Base-by-base conservation (phyloP, 2,113 vertebrate genomes). In the Pelecanoides urinatrix region DNA sequence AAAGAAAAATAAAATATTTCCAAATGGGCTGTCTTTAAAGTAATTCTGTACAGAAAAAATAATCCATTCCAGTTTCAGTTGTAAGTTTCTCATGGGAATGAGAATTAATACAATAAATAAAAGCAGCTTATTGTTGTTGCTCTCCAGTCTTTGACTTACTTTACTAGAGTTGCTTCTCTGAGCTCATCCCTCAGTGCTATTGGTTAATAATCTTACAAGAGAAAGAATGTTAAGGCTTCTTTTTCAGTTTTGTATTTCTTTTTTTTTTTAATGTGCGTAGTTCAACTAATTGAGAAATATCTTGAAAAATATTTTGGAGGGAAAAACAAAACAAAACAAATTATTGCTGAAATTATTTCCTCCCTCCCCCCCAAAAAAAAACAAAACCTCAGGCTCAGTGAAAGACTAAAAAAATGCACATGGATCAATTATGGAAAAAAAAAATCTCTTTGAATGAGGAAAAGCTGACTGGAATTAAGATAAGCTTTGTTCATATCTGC, bases 71-170 rank as follows among this genome's bases (percentile, higher is more conserved):
- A 40, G 23, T 97, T 98, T 98, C 97, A 98, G 96, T 95, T 88
- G 93, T 96, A 40, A 40, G 38, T 40, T 98, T 98, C 98, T 98
- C 97, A 77, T 98, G 97, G 98, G 98, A 99, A 98, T 97, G 96
- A 97, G 95, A 95, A 84, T 96, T 95, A 90, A 97, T 97, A 98
- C 98, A 98, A 98, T 98, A 97, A 98, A 98, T 96, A 97, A 97
- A 98, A 97, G 91, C 96, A 94, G 94, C 95, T 98, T 96, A 98
- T 98, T 98, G 95, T 98, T 98, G 97, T 96, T 96, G 90, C 92
- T 97, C 97, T 98, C 97, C 95, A 97, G 98, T 98, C 98, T 98
- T 98, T 88, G 92, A 91, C 89, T 96, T 89, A 92, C 93, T 74
- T 85, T 82, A 32, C 52, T 40, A 74, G 59, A 72, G 32, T 68